Conservation (phyloP, 2,888 invertebrate genomes). For the Germaria angustata region DNA sequence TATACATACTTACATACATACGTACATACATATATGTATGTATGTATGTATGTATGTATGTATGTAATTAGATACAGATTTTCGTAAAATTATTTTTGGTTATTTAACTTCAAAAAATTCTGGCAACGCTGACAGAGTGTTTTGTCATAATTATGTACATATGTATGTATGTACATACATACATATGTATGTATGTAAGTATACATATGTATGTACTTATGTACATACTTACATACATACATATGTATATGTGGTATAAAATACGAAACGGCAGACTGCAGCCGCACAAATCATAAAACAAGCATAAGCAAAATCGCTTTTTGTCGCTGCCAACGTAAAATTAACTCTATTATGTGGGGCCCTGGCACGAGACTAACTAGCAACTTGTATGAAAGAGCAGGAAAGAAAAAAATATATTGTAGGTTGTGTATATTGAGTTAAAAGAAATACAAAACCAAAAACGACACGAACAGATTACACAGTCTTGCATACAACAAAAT, state of each 20-base stretch:
- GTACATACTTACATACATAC: not conserved
- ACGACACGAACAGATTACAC: constrained; percentile 22
- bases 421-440: constrained; percentile 13
- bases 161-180: constrained; percentile 5
- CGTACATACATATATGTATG: not conserved
- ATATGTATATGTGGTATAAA: not conserved
- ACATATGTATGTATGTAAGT: not conserved
- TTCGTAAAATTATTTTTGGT: too few species aligned
- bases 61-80: too few species aligned
- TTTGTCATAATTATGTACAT: too few species aligned
- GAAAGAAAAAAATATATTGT: not conserved
- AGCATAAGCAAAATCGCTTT: constrained; percentile 62
- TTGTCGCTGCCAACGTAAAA: constrained; percentile 65
- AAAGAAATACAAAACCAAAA: constrained; percentile 50
- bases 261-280: constrained; percentile 28
- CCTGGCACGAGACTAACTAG: constrained; percentile 55
- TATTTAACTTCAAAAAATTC: too few species aligned
- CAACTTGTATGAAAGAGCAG: constrained; percentile 57
- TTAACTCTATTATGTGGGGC: constrained; percentile 61
- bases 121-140: too few species aligned
- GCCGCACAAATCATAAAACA: constrained; percentile 46
- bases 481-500: constrained; percentile 7
- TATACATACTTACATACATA: not conserved
- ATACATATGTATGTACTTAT: not conserved
- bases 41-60: constrained; percentile 6